Evolutionary conservation across 2,113 vertebrate genomes (phyloP).

Genomic region (Stigmatopora argus): DNA sequence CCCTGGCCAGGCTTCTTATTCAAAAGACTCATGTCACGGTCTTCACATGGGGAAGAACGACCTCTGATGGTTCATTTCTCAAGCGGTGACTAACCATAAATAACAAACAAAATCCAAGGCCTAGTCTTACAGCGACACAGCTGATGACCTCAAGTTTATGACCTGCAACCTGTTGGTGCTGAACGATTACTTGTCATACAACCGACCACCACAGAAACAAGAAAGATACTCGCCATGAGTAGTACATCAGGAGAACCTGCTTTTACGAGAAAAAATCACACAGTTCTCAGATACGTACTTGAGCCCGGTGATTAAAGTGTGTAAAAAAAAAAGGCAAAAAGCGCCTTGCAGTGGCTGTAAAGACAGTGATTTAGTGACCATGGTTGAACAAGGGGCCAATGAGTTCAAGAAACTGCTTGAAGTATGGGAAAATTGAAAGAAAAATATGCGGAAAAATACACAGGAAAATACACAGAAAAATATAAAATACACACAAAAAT

Average conservation of each 20-base stretch:
- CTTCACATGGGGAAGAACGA: constrained; percentile 50
- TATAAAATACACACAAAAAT: too few relatives aligned
- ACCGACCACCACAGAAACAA: constrained; percentile 33
- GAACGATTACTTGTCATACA: constrained; percentile 62
- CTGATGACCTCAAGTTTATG: constrained; percentile 72
- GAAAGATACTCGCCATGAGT: constrained; percentile 65
- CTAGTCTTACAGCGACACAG: constrained; percentile 57
- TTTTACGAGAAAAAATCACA: constrained; percentile 70
- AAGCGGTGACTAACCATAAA: constrained; percentile 71
- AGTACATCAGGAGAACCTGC: constrained; percentile 60
- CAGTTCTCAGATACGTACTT: constrained; percentile 67
- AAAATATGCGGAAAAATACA: too few relatives aligned
- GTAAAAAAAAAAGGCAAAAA: constrained; percentile 62
- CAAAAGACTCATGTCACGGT: constrained; percentile 16
- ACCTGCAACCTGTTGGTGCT: constrained; percentile 69
- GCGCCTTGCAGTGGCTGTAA: constrained; percentile 59
- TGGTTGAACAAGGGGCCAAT: constrained; percentile 56
- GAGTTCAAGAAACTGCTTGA: constrained; percentile 70
- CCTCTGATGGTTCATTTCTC: constrained; percentile 63
- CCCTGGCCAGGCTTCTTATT: too few relatives aligned
- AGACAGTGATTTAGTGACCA: constrained; percentile 72
- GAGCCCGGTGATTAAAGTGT: constrained; percentile 75
- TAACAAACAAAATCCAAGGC: constrained; percentile 76
- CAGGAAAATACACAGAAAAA: too few relatives aligned
- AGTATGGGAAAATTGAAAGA: too few relatives aligned